These are phyloP conservation scores for Hanleya hanleyi DNA, from an alignment of 2,888 invertebrate species.

Conservation along the genomic window DNA sequence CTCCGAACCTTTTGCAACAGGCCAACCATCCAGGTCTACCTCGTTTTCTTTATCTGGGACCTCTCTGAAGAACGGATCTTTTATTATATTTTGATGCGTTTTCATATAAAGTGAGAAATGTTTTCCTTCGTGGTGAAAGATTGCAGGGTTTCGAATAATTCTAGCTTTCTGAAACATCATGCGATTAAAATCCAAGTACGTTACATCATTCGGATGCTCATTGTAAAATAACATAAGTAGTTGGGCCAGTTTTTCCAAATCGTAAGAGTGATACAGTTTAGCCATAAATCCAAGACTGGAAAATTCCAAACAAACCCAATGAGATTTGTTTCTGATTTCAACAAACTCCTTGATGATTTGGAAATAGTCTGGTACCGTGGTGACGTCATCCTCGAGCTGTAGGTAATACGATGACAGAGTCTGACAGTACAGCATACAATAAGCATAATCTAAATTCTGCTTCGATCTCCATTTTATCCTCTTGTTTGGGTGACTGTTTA, in stretches of 20 bases:
- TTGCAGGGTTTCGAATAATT: conserved; percentile 32
- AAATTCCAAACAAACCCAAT: conserved; percentile 53
- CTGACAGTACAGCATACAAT: conserved; percentile 64
- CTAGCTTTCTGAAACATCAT: conserved; percentile 39
- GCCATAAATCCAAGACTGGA: conserved; percentile 55
- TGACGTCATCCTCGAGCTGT: conserved; percentile 73
- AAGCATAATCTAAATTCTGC: conserved; percentile 73
- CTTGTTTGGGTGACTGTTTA: conserved; percentile 64
- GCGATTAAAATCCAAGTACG: conserved; percentile 38
- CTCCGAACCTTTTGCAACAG: background rate
- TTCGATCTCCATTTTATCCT: conserved; percentile 72
- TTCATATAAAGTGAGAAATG: conserved; percentile 41
- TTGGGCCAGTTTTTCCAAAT: conserved; percentile 48
- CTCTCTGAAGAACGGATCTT: background rate
- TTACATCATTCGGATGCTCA: conserved; percentile 49
- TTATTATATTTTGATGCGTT: background rate
- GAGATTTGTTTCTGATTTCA: too few relatives aligned
- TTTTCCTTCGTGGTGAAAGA: conserved; percentile 51
- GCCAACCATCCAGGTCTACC: background rate
- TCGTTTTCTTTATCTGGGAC: background rate
- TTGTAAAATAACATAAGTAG: conserved; percentile 61
- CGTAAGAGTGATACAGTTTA: conserved; percentile 45
- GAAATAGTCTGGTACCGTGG: conserved; percentile 65
- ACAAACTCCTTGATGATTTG: conserved; percentile 65
- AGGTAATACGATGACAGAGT: conserved; percentile 68